Percentiles rank a stretch among this genome's conserved stretches.
Conservation (phyloP, 1,140 invertebrate genomes). For the Doryteuthis pealeii region DNA sequence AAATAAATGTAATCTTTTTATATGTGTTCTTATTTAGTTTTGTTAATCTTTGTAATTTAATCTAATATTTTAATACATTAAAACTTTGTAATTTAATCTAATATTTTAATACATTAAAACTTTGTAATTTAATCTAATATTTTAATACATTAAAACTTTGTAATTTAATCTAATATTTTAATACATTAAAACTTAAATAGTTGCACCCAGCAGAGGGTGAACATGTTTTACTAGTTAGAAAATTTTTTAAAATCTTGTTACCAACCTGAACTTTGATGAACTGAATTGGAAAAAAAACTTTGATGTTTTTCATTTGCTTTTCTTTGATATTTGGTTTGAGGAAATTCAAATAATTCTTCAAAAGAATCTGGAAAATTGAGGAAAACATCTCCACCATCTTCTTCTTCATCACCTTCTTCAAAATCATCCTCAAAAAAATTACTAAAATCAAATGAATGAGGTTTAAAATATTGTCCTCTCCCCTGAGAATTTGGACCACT, state of each 20-base stretch:
- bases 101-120: no score
- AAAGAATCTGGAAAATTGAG: constrained; percentile 13
- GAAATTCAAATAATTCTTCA: constrained; percentile 7
- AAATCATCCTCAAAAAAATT: constrained; percentile 53
- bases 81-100: no score
- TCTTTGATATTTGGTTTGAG: neutral
- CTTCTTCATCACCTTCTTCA: constrained; percentile 39
- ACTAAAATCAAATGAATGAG: constrained; percentile 15
- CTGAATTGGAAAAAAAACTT: neutral
- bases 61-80: no score
- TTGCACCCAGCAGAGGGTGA: no score
- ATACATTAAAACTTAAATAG: no score
- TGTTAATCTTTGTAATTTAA: no score
- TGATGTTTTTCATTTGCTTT: neutral
- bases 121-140: no score
- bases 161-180: no score
- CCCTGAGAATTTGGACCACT: constrained; percentile 30
- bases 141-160: no score
- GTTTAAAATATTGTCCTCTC: constrained; percentile 22
- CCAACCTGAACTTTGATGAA: neutral
- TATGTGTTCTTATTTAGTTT: no score
- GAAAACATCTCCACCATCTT: constrained; percentile 28
- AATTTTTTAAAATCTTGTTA: neutral
- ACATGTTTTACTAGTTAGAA: no score
- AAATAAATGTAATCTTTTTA: no score